Evolutionary conservation across 35 echinoderm and acorn worm genomes (phyloP), one percentile per base, ranked within the genome.

Genomic region (Strongylocentrotus purpuratus): DNA sequence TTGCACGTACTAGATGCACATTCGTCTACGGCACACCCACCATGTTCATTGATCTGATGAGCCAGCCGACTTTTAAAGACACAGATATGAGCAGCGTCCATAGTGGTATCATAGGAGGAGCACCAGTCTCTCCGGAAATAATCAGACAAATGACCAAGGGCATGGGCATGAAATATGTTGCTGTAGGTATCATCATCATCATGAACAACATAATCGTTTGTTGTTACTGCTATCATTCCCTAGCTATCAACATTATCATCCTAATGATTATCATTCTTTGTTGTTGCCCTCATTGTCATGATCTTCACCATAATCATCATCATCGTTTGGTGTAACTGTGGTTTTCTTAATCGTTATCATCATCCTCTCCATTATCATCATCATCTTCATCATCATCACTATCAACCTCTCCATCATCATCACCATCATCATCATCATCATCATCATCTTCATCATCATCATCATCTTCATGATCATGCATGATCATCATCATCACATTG

Each of bases 1-100:
- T 59, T 85, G 17, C 65, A 11, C 6, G 41, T 59, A 85, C 22
- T 47, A 97, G 97, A 65, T 97, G 95, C 35, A 97, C 97, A 86
- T 55, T 95, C 10, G 90, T 92, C 47, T 97, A 97, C 31, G 97
- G 97, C 35, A 97, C 97, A 33, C 95, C 96, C 0, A 95, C 96
- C 86, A 97, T 97, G 96, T 97, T 97, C 87, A 95, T 97, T 91
- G 96, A 97, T 48, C 93, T 97, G 94, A 78, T 97, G 88, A 95
- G 94, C 46, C 97, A 96, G 28, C 95, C 95, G 47, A 65, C 92
- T 46, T 96, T 96, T 33, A 91, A 97, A 46, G 88, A 97, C 0
- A 94, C 92, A 86, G 97, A 97, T 71, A 28, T 97, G 78, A 92
- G 71, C 55, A 92, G 92, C 9, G 32, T 97, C 17, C 86, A 92